Base-by-base conservation (phyloP, 2,797 vertebrate species). In the Melanotaenia trifasciata region DNA sequence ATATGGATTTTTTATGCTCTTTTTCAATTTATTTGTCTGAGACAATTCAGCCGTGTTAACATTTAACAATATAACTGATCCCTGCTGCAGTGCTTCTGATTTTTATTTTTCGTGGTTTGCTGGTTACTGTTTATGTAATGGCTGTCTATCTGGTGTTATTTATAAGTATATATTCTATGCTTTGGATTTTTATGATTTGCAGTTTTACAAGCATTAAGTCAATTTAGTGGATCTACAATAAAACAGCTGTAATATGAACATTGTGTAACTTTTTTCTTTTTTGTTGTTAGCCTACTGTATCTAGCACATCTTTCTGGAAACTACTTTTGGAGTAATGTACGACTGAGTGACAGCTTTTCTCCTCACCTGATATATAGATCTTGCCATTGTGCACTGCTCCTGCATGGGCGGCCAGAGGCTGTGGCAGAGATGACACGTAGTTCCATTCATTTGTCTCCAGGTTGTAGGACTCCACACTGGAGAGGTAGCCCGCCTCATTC, bases 371-470 rank as follows among this genome's bases (percentile, higher is more conserved):
- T 93, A 98, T 99, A 87, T 99, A 99, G 84, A 99, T 98, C 90
- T 99, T 99, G 76, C 97, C 98, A 24, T 97, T 98, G 92, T 99
- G 98, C 78, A 99, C 96, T 0, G 98, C 96, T 82, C 98, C 98
- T 0, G 98, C 98, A 0, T 99, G 98, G 33, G 98, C 98, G 4
- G 98, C 98, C 87, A 99, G 90, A 12, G 98, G 98, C 50, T 99
- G 98, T 0, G 98, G 98, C 86, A 99, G 86, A 0, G 97, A 96
- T 1, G 98, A 99, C 84, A 98, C 94, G 0, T 99, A 99, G 82
- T 97, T 97, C 98, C 98, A 99, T 87, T 99, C 98, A 0, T 99
- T 99, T 10, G 96, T 98, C 92, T 99, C 98, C 90, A 99, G 92
- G 89, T 98, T 98, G 90, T 98, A 99, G 87, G 97, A 98, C 90